Evolutionary conservation across 1,140 invertebrate species (phyloP), one percentile per base, ranked within the genome.

Genomic region (Drosophila hydei): DNA sequence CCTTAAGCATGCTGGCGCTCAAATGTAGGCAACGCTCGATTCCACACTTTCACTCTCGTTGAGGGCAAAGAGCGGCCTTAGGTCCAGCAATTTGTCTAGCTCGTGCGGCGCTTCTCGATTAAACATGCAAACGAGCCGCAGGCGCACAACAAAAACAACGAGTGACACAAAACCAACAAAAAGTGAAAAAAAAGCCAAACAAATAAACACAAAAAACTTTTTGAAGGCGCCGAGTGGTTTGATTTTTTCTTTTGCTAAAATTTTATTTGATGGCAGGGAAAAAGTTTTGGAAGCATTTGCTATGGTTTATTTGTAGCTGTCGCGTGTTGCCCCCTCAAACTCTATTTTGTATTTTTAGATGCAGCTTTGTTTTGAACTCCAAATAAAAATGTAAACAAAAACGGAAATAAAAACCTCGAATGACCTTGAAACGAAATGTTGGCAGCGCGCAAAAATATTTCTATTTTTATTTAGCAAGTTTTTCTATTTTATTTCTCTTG

Each of bases 401-500:
- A 27, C 23, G 4, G n/a, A 27, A 50, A 30, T 12, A 30, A 50
- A 50, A 51, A 67, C 55, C 75, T 67, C 68, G 45, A 70, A 75
- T 64, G 81, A 87, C 81, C 81, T 85, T 85, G 81, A 81, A 85
- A 73, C n/a, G n/a, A 72, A 75, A 42, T 8, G 14, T 85, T 77
- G 12, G 12, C 71, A 23, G 12, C 30, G 48, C 55, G 45, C 55
- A 68, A 43, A 59, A 51, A 63, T 68, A 55, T 77, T 63, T 74
- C 42, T 63, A 45, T 52, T 61, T 69, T 67, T 55, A 64, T 63
- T 50, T 78, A 58, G 67, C 38, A 59, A 61, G 56, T 40, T 55
- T 59, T 75, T 67, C 61, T 75, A 50, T 69, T 48, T 58, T 45
- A 9, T 18, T 45, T 30, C 36, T 14, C 60, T 64, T 64, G 65